Percentiles rank a stretch among this genome's conserved stretches.
Conservation (phyloP, 1,140 invertebrate species). For the Eumeta japonica region DNA sequence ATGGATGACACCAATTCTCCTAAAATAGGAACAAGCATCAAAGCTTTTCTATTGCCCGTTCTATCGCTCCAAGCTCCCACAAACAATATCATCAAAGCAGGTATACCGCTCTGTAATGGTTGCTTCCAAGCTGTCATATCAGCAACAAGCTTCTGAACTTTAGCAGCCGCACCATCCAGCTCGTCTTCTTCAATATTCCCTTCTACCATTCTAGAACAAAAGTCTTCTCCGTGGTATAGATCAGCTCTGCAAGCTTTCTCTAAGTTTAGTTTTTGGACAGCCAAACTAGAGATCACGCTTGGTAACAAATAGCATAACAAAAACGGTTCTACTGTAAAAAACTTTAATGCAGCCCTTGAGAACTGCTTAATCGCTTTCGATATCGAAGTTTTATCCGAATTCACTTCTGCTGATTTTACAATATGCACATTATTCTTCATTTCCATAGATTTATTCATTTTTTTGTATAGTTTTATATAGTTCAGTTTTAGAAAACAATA, state of each 20-base stretch:
- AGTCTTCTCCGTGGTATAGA: constrained; percentile 49
- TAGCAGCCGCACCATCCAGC: constrained; percentile 32
- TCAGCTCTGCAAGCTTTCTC: constrained; percentile 64
- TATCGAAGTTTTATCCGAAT: background rate
- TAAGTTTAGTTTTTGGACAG: constrained; percentile 60
- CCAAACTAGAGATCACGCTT: constrained; percentile 47
- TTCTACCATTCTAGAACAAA: constrained; percentile 49
- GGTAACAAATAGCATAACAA: constrained; percentile 58
- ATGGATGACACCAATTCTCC: constrained; percentile 51
- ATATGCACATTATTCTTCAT: background rate
- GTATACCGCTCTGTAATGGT: constrained; percentile 56
- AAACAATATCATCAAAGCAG: constrained; percentile 60
- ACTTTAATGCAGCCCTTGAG: constrained; percentile 17
- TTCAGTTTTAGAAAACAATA: too few species aligned
- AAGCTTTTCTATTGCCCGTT: constrained; percentile 60
- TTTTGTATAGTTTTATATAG: background rate
- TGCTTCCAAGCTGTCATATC: constrained; percentile 58
- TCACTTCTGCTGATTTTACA: background rate
- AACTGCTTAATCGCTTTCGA: background rate
- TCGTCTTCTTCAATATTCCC: constrained; percentile 29
- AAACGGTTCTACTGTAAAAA: constrained; percentile 59
- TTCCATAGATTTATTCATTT: background rate
- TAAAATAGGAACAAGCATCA: constrained; percentile 57
- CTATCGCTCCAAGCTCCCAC: constrained; percentile 65
- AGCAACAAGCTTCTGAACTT: constrained; percentile 52